Conservation (phyloP, 2,888 invertebrate genomes). For the Ophraella communa region DNA sequence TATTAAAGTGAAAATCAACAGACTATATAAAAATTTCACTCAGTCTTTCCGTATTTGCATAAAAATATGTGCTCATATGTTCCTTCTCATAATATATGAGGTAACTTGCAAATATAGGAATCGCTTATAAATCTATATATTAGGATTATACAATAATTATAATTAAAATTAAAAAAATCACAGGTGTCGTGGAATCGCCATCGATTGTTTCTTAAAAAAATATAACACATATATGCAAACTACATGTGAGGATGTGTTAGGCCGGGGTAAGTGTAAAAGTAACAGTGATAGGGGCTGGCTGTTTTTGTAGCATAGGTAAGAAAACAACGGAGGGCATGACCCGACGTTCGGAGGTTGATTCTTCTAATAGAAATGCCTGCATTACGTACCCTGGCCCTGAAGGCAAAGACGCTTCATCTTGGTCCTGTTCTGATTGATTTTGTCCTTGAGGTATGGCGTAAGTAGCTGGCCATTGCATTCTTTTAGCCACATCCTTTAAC, state of each 20-base stretch:
- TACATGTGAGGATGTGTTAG: constrained; percentile 62
- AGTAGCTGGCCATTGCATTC: constrained; percentile 66
- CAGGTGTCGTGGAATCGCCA: constrained; percentile 63
- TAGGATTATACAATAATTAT: constrained; percentile 57
- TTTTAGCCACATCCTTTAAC: constrained; percentile 64
- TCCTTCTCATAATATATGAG: constrained; percentile 59
- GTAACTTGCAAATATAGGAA: constrained; percentile 58
- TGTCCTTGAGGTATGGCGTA: constrained; percentile 68
- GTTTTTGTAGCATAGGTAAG: constrained; percentile 88
- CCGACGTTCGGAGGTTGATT: constrained; percentile 62
- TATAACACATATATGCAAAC: constrained; percentile 58
- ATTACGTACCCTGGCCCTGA: constrained; percentile 70
- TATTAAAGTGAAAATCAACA: constrained; percentile 61
- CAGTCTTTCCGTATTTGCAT: constrained; percentile 64
- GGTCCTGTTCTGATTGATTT: constrained; percentile 47
- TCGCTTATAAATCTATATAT: constrained; percentile 53
- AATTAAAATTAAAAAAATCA: constrained; percentile 62
- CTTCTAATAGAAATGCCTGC: constrained; percentile 91
- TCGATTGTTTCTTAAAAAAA: constrained; percentile 59
- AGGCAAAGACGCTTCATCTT: constrained; percentile 36
- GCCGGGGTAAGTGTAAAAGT: constrained; percentile 94
- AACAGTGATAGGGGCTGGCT: constrained; percentile 85
- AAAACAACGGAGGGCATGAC: constrained; percentile 93
- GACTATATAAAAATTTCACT: constrained; percentile 63
- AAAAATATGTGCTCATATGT: constrained; percentile 62